phyloP scores from a whole-genome alignment of 2,888 invertebrate genomes.

The Caenorhabditis sp. region DNA sequence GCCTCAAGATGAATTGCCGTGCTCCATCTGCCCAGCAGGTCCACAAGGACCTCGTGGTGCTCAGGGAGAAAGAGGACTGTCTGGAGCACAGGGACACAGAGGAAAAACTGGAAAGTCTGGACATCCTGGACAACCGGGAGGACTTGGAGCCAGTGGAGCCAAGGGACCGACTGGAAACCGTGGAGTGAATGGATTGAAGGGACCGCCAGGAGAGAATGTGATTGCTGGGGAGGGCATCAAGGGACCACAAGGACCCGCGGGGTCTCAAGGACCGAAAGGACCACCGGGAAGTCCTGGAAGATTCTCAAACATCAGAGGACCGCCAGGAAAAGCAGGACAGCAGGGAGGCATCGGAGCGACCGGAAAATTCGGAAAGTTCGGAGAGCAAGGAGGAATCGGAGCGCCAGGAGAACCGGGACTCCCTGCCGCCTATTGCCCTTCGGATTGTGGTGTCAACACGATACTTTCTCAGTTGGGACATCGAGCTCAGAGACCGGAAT shows the following conservation, averaged over 20 bases:
- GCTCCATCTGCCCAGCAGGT: constrained; percentile 76
- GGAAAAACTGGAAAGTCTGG: constrained; percentile 71
- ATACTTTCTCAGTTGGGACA: constrained; percentile 64
- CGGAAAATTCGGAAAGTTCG: constrained; percentile 72
- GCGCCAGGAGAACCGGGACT: constrained; percentile 75
- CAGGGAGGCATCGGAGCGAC: constrained; percentile 72
- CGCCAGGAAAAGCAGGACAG: constrained; percentile 64
- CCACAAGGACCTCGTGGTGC: constrained; percentile 73
- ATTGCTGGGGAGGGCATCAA: constrained; percentile 77
- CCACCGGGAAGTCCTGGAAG: constrained; percentile 73
- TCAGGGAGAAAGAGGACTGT: constrained; percentile 73
- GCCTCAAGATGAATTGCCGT: constrained; percentile 72
- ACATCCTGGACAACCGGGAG: constrained; percentile 65
- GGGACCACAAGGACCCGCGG: constrained; percentile 74
- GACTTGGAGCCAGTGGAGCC: constrained; percentile 64
- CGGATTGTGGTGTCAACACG: constrained; percentile 75
- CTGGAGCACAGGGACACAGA: constrained; percentile 52
- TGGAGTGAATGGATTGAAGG: constrained; percentile 68
- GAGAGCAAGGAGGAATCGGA: constrained; percentile 74
- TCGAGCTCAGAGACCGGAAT: constrained; percentile 51
- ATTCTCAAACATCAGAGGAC: constrained; percentile 74
- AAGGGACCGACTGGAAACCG: constrained; percentile 65
- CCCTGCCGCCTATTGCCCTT: constrained; percentile 73
- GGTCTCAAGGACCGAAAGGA: constrained; percentile 73
- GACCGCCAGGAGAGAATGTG: constrained; percentile 71